Conservation (phyloP, 2,797 vertebrate species). For the Peromyscus nudipes region DNA sequence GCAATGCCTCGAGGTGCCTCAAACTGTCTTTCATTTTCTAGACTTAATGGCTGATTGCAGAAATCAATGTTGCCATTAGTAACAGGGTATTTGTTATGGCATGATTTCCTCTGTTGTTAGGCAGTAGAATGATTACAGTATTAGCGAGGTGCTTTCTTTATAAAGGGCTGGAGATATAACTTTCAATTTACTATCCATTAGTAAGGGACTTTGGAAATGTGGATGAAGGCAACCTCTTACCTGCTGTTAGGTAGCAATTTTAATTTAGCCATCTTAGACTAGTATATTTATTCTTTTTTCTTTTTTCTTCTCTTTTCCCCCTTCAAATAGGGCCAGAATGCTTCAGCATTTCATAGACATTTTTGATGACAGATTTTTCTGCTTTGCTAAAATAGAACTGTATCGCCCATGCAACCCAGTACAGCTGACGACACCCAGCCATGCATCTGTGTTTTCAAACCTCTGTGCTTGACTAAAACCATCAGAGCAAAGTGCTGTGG, state of each 20-base stretch:
- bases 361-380: constrained; percentile 85
- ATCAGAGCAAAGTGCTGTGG: constrained; percentile 24
- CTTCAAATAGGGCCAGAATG: constrained; percentile 83
- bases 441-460: constrained; percentile 77
- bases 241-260: constrained; percentile 85
- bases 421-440: constrained; percentile 81
- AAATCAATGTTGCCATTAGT: constrained; percentile 94
- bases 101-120: constrained; percentile 92
- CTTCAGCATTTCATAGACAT: constrained; percentile 86
- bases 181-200: constrained; percentile 89
- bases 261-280: constrained; percentile 84
- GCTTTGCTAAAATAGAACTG: constrained; percentile 81
- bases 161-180: constrained; percentile 88
- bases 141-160: constrained; percentile 90
- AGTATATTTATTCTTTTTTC: constrained; percentile 62
- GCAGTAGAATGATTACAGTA: constrained; percentile 90
- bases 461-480: constrained; percentile 60
- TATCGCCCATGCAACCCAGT: constrained; percentile 80
- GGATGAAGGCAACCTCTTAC: constrained; percentile 86
- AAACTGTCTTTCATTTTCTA: constrained; percentile 91
- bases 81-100: constrained; percentile 92
- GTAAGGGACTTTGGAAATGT: constrained; percentile 86
- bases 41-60: constrained; percentile 93
- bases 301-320: not conserved
- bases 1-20: constrained; percentile 89